Percentiles rank a stretch among this genome's conserved stretches.
Evolutionary conservation across 2,113 vertebrate species (phyloP).

Genomic region (Brachypodius melanocephalos): DNA sequence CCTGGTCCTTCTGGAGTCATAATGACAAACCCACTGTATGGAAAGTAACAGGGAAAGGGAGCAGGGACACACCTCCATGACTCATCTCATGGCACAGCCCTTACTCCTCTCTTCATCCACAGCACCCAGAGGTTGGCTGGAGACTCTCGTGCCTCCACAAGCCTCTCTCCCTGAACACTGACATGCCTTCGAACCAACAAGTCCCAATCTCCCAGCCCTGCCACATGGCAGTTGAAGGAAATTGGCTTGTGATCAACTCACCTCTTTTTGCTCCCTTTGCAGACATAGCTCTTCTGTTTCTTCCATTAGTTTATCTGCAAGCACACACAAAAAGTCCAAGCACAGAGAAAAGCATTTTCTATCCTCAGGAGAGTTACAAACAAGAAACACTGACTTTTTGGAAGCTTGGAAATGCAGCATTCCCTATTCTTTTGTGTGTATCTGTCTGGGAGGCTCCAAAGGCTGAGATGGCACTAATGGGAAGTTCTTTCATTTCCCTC

Average conservation of each 20-base stretch:
- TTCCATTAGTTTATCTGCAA: slow-evolving; percentile 95
- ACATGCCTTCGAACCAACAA: not conserved
- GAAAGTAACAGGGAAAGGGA: not conserved
- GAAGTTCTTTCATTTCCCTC: not conserved
- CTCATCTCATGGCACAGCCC: not conserved
- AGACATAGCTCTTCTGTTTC: slow-evolving; percentile 94
- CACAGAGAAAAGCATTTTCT: not conserved
- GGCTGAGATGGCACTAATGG: not conserved
- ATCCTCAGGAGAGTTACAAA: not conserved
- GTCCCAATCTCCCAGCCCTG: not conserved
- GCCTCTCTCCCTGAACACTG: not conserved
- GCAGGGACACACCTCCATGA: not conserved
- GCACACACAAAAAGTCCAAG: not conserved
- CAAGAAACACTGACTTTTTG: not conserved
- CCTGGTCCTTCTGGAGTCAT: not conserved
- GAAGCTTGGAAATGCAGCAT: not conserved
- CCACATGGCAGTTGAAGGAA: not conserved
- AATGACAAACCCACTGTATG: not conserved
- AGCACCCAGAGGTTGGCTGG: not conserved
- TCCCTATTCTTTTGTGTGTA: not conserved
- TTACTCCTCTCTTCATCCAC: not conserved
- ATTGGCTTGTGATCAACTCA: not conserved
- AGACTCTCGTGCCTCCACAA: not conserved
- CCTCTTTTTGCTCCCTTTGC: slow-evolving; percentile 92
- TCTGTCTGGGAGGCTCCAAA: not conserved